Base-by-base conservation (phyloP, 2,113 vertebrate genomes). In the Guaruba guarouba region DNA sequence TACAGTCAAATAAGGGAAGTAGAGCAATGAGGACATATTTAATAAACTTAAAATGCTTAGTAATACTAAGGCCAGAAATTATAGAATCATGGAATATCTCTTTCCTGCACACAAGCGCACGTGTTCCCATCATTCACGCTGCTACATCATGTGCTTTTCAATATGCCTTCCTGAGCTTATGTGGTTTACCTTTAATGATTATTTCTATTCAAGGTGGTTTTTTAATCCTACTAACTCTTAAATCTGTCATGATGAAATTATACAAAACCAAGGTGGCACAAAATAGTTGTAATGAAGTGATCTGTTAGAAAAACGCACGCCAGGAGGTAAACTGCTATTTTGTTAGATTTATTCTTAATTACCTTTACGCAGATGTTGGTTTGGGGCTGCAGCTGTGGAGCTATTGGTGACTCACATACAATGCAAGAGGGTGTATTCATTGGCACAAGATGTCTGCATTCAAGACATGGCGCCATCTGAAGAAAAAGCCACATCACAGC, bases 321-420 rank as follows among this genome's bases (percentile, higher is more conserved):
- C 57, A 82, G 46, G 68, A 93, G 74, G 37, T 39, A 84, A 92
- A 94, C n/a, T 41, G 17, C 37, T 44, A 15, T 44, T 82, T 28
- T 39, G 16, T 81, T 83, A 9, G 17, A 29, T 82, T 95, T 86
- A 37, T 29, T 75, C 46, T 88, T 76, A 46, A 39, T 95, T 98
- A 99, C 98, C 98, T 98, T 98, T 57, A 98, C 35, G 55, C 63
- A 94, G 85, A 95, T 78, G 83, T 68, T 97, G 88, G 95, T 97
- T 75, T 98, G 98, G 15, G 98, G 98, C 41, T 97, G 98, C 51
- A 98, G 96, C 86, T 99, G 98, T n/a, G 94, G 97, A 39, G 93
- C 79, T 52, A 98, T 75, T 12, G 98, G 96, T 7, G 98, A 96
- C 61, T 99, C 99, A 87, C 99, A 99, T n/a, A 99, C 98, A 79